These are phyloP conservation scores for Drosophila tani DNA, from an alignment of 1,140 invertebrate species.

Conservation along the genomic window DNA sequence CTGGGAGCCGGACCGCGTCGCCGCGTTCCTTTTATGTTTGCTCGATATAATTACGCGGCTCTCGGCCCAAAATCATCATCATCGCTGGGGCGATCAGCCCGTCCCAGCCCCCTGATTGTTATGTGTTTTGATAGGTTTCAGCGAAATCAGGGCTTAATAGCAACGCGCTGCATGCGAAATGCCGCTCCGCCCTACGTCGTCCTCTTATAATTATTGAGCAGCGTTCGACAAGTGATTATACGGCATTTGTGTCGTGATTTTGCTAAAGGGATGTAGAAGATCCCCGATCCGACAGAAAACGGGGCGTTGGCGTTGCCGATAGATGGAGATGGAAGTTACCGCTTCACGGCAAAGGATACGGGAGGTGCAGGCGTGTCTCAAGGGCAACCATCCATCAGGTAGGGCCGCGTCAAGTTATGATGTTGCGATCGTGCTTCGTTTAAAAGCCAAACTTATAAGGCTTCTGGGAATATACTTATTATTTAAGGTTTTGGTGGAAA, in stretches of 20 bases:
- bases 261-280: slow-evolving; percentile 19
- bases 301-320: slow-evolving; percentile 10
- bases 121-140: slow-evolving; percentile 83
- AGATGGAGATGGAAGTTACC: slow-evolving; percentile 3
- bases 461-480: slow-evolving; percentile 63
- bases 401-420: slow-evolving; percentile 33
- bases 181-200: slow-evolving; percentile 28
- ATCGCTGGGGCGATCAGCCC: slow-evolving; percentile 40
- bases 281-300: slow-evolving; percentile 10
- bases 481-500: neutral
- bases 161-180: slow-evolving; percentile 65
- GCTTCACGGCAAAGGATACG: slow-evolving; percentile 7
- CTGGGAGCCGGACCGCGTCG: slow-evolving; percentile 20
- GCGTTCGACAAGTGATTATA: slow-evolving; percentile 80
- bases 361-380: slow-evolving; percentile 31
- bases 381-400: slow-evolving; percentile 49
- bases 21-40: slow-evolving; percentile 75
- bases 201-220: slow-evolving; percentile 75
- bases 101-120: slow-evolving; percentile 62
- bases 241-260: slow-evolving; percentile 76
- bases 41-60: slow-evolving; percentile 76
- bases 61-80: slow-evolving; percentile 74
- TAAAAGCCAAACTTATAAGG: slow-evolving; percentile 47
- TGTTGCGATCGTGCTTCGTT: slow-evolving; percentile 49
- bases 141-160: slow-evolving; percentile 78